phyloP scores from a whole-genome alignment of 2,888 invertebrate genomes.

The Embidobia sp. region DNA sequence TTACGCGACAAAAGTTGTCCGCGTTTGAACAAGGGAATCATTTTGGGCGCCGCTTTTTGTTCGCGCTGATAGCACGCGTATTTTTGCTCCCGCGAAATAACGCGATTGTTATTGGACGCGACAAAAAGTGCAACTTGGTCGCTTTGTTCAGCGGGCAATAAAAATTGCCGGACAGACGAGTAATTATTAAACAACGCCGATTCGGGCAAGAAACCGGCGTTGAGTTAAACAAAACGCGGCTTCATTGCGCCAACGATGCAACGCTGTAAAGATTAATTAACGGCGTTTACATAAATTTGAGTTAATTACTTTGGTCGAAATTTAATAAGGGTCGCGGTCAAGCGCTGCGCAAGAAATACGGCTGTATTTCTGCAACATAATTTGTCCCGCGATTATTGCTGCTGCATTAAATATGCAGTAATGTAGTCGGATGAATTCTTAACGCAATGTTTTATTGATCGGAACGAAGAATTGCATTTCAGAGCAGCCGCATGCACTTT shows the following conservation, averaged over 20 bases:
- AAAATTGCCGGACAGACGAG: too few species aligned
- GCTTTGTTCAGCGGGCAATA: too few species aligned
- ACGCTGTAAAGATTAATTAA: constrained; percentile 45
- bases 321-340: constrained; percentile 24
- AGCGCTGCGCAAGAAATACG: constrained; percentile 15
- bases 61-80: too few species aligned
- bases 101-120: too few species aligned
- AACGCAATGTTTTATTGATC: constrained; percentile 13
- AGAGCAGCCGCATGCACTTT: too few species aligned
- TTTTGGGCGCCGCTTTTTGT: constrained; percentile 3
- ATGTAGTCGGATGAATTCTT: constrained; percentile 22
- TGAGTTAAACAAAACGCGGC: constrained; percentile 14
- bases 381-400: constrained; percentile 37
- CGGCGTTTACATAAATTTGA: constrained; percentile 46
- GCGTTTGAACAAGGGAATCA: constrained; percentile 25
- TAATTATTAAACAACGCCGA: not conserved
- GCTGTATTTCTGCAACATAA: constrained; percentile 41
- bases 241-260: constrained; percentile 22
- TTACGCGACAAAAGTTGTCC: constrained; percentile 34
- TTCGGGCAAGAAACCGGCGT: constrained; percentile 12
- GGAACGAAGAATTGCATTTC: too few species aligned
- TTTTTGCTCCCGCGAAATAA: not conserved
- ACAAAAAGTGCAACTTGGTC: too few species aligned
- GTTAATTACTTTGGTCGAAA: constrained; percentile 43
- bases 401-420: constrained; percentile 19